A percentile compares a stretch with the other conserved stretches of the same genome.
Conservation (phyloP, 1,140 invertebrate genomes). For the Elymnias hypermnestra region DNA sequence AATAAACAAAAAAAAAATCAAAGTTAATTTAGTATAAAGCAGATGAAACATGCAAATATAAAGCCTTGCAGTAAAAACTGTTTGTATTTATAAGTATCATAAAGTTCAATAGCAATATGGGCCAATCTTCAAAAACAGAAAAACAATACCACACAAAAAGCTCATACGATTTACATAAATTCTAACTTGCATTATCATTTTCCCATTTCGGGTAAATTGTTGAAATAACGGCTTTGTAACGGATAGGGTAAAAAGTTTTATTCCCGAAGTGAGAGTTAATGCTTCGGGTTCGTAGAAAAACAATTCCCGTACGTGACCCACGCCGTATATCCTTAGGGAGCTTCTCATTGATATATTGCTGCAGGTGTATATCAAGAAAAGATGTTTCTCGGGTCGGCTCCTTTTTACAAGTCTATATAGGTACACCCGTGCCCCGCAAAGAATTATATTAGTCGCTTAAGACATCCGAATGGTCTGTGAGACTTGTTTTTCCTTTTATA, state of each 20-base stretch:
- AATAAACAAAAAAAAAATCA: no score
- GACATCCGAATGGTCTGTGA: not conserved
- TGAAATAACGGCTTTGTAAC: slow-evolving; percentile 16
- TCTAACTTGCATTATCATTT: slow-evolving; percentile 1
- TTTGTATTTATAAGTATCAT: no score
- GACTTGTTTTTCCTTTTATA: not conserved
- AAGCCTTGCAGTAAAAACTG: no score
- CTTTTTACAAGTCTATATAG: slow-evolving; percentile 29
- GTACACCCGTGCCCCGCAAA: not conserved
- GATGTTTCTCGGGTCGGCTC: slow-evolving; percentile 25
- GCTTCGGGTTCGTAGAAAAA: slow-evolving; percentile 50
- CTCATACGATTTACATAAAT: no score
- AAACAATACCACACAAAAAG: not conserved
- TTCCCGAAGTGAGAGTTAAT: slow-evolving; percentile 38
- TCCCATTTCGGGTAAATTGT: slow-evolving; percentile 13
- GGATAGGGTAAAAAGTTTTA: slow-evolving; percentile 28
- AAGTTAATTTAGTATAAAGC: no score
- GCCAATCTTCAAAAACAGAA: not conserved
- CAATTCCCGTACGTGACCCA: slow-evolving; percentile 53
- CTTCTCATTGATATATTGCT: slow-evolving; percentile 51
- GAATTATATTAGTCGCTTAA: slow-evolving; percentile 1
- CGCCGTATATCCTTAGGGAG: slow-evolving; percentile 37
- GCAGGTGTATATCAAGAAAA: slow-evolving; percentile 24
- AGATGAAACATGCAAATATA: no score
- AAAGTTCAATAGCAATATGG: no score